A percentile compares a stretch with the other conserved stretches of the same genome.
Evolutionary conservation across 2,888 invertebrate species (phyloP).

Genomic region (Steinernema scapterisci): DNA sequence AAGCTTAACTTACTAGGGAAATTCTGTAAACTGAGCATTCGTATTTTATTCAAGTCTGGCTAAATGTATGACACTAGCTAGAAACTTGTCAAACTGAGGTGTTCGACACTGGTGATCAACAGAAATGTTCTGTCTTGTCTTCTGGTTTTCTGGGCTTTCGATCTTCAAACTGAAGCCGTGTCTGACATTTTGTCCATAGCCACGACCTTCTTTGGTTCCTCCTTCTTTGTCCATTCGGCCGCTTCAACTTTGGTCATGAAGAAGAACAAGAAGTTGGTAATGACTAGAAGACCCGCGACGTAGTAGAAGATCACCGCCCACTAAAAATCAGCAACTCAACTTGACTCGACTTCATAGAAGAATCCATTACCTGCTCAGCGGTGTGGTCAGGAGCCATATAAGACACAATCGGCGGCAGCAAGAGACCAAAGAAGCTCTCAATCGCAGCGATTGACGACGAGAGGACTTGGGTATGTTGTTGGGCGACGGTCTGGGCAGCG

Average conservation of each 20-base stretch:
- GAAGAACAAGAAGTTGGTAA: neutral
- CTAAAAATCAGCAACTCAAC: neutral
- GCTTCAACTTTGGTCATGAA: neutral
- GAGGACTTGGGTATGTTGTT: neutral
- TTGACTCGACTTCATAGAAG: neutral
- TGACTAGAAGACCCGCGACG: neutral
- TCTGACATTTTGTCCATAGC: neutral
- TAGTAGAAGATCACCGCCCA: constrained; percentile 7
- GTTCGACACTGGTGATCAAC: neutral
- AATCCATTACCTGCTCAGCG: neutral
- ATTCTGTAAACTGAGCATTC: too few species aligned
- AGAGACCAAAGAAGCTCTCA: neutral
- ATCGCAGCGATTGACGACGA: constrained; percentile 1
- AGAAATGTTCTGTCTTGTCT: neutral
- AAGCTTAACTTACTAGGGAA: neutral
- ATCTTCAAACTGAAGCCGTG: neutral
- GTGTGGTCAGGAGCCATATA: neutral
- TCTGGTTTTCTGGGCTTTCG: neutral
- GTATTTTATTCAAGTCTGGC: neutral
- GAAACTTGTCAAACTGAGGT: neutral
- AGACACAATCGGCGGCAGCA: neutral
- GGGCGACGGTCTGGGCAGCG: neutral
- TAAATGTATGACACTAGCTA: neutral
- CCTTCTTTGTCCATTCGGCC: neutral
- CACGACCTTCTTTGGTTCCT: neutral